These are phyloP conservation scores for Okamejei kenojei DNA, from an alignment of 2,797 vertebrate genomes.

Conservation along the genomic window DNA sequence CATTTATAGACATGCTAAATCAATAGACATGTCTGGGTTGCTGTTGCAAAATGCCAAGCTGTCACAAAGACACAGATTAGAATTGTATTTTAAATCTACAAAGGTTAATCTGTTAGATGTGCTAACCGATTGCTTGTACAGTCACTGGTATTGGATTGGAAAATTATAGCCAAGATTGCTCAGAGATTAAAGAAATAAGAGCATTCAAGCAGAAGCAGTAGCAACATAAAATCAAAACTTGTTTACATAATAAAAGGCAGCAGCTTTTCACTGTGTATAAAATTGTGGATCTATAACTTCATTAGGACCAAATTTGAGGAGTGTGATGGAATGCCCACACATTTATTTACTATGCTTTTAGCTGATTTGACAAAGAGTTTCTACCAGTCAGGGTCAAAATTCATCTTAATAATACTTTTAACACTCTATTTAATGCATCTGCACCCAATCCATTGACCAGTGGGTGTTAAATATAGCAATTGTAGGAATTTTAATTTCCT, in stretches of 20 bases:
- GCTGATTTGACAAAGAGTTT: too few relatives aligned
- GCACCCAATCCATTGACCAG: background rate
- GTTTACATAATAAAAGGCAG: background rate
- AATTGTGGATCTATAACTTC: too few relatives aligned
- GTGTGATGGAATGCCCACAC: too few relatives aligned
- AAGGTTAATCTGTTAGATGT: constrained; percentile 20
- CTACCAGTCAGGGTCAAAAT: background rate
- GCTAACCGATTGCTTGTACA: background rate
- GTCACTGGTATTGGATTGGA: background rate
- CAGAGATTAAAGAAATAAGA: background rate
- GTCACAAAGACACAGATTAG: background rate
- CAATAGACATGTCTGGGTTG: background rate
- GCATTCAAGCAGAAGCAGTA: background rate
- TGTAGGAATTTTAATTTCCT: background rate
- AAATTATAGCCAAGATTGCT: background rate
- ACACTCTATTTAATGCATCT: background rate
- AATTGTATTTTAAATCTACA: background rate
- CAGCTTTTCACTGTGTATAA: background rate
- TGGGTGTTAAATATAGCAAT: background rate
- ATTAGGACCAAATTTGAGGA: too few relatives aligned
- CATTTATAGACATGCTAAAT: constrained; percentile 23
- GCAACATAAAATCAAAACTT: background rate
- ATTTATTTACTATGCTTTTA: too few relatives aligned
- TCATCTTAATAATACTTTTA: background rate
- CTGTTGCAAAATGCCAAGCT: background rate